These are phyloP conservation scores for Gastrophryne carolinensis DNA, from an alignment of 2,797 vertebrate species.

Conservation along the genomic window DNA sequence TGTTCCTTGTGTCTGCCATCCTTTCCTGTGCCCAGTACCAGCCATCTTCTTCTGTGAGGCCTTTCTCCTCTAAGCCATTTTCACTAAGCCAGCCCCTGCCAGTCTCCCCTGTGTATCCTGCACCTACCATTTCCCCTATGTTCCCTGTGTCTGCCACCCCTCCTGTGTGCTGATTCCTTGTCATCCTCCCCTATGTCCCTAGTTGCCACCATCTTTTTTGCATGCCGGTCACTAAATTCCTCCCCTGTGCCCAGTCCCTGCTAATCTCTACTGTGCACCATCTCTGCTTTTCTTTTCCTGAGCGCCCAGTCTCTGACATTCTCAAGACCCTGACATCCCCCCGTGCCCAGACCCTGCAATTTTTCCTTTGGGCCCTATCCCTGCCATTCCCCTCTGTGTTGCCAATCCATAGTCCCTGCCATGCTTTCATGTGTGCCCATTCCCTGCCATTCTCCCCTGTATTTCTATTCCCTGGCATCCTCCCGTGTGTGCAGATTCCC, in stretches of 20 bases:
- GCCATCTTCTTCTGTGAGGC: no score
- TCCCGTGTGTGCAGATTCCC: background rate
- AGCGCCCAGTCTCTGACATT: background rate
- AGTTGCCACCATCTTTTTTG: no score
- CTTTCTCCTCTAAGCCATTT: no score
- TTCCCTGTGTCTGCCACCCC: no score
- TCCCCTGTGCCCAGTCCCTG: background rate
- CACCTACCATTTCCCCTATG: background rate
- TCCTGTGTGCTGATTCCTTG: background rate
- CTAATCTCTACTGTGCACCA: no score
- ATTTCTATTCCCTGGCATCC: background rate
- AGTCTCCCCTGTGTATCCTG: background rate
- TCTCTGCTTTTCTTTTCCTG: background rate
- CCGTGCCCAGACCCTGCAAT: background rate
- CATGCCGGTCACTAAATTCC: background rate
- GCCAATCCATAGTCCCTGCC: background rate
- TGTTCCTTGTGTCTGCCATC: background rate
- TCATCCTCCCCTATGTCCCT: no score
- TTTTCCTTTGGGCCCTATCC: no score
- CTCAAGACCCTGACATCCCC: background rate
- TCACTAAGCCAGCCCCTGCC: background rate
- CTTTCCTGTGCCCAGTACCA: background rate
- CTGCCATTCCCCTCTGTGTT: no score
- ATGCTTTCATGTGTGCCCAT: background rate
- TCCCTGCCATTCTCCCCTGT: background rate